Conservation (phyloP, 2,113 vertebrate genomes). For the Atherinomorus stipes region DNA sequence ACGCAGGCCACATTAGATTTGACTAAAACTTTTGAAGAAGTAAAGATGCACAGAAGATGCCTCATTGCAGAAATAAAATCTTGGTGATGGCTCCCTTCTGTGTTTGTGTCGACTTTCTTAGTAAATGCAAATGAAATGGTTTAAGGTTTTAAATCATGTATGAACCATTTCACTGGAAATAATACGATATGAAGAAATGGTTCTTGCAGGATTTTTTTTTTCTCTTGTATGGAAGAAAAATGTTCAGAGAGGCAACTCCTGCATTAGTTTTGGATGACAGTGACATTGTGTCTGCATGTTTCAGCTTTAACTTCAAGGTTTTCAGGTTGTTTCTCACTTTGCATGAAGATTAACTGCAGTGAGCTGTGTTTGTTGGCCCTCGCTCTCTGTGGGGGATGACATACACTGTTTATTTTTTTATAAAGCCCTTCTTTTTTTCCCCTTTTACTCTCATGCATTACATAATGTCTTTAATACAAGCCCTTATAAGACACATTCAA, state of each 20-base stretch:
- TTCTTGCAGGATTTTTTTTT: neutral
- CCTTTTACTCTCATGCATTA: neutral
- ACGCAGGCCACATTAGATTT: neutral
- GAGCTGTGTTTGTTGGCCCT: neutral
- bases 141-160: too few species aligned
- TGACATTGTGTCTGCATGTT: neutral
- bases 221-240: too few species aligned
- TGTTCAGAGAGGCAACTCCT: too few species aligned
- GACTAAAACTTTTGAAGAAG: slow-evolving; percentile 15
- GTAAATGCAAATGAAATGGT: too few species aligned
- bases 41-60: slow-evolving; percentile 14
- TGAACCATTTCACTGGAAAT: too few species aligned
- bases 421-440: neutral
- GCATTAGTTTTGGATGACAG: neutral
- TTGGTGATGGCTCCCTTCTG: too few species aligned
- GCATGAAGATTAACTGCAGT: neutral
- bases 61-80: too few species aligned
- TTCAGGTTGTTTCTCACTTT: neutral
- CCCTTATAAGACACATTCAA: neutral
- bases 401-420: neutral
- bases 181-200: neutral
- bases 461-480: too few species aligned
- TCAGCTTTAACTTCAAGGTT: neutral
- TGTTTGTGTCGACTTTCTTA: too few species aligned
- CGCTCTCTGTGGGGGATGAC: neutral